Evolutionary conservation across 2,797 vertebrate species (phyloP).

Genomic region (Aldrovandia affinis): DNA sequence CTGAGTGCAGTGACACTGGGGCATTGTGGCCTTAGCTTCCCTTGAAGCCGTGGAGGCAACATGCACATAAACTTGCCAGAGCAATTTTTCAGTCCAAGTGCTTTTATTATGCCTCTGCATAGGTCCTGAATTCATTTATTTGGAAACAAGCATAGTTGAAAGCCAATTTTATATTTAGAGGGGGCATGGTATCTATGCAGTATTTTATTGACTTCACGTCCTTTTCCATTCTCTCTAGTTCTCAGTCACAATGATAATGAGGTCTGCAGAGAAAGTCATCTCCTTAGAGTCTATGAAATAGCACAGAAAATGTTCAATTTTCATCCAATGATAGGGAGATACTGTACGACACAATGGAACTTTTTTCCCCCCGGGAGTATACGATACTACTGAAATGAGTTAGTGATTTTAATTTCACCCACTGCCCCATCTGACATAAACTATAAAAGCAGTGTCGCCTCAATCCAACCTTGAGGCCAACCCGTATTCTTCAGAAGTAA

Average conservation of each 20-base stretch:
- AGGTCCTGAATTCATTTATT: constrained; percentile 27
- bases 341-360: constrained; percentile 6
- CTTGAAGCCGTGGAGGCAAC: constrained; percentile 11
- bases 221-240: constrained; percentile 20
- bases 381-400: constrained; percentile 10
- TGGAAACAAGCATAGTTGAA: constrained; percentile 15
- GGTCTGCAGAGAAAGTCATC: constrained; percentile 27
- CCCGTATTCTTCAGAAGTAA: constrained; percentile 58
- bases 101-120: constrained; percentile 19
- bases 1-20: not conserved
- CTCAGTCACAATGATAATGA: constrained; percentile 35
- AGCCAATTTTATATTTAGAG: constrained; percentile 30
- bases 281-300: constrained; percentile 22
- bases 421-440: constrained; percentile 45
- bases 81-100: not conserved
- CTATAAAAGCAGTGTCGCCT: constrained; percentile 42
- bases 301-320: constrained; percentile 28
- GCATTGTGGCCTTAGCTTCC: constrained; percentile 11
- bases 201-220: constrained; percentile 27
- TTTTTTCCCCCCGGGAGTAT: not conserved
- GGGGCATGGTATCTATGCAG: not conserved
- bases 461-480: constrained; percentile 53
- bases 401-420: constrained; percentile 30
- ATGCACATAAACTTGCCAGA: not conserved
- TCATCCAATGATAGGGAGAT: constrained; percentile 13